Base-by-base conservation (phyloP, 2,888 invertebrate genomes). In the Conchocele bisecta region DNA sequence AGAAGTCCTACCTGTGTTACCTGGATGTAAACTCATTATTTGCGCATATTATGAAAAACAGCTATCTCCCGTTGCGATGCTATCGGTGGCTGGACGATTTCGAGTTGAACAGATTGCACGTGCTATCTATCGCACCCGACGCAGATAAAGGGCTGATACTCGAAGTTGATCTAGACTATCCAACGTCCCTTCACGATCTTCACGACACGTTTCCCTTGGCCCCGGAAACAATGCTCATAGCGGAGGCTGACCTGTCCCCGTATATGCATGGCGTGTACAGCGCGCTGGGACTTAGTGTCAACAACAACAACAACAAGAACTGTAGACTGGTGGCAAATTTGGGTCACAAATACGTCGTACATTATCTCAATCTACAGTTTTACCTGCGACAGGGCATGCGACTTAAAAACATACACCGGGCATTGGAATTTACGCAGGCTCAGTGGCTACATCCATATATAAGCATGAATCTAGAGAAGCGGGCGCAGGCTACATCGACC, bases 301-400 rank as follows among this genome's bases (percentile, higher is more conserved):
- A 46, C 24, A 15, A 15, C 1, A n/a, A 6, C 1, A 6, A 15
- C 20, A 31, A 20, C 26, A 29, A 44, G 15, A 35, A 48, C 3
- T 59, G 59, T 59, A 26, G 46, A 13, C 46, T 50, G 9, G n/a
- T 59, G 24, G 26, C 17, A 13, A 50, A 59, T 28, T 48, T 48
- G 39, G 3, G 6, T 2, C 35, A 33, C 9, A 24, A 24, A 24
- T 59, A 59, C 37, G 44, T 41, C 11, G 13, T 35, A 9, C 54
- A 54, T 39, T 54, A 54, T 22, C 26, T 28, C 15, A 24, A 22
- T 15, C 28, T 54, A 15, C 54, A 54, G 54, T 54, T 37, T 54
- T 54, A 54, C 54, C n/a, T 39, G 11, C 22, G 26, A 7, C 20
- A 54, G 4, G 37, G 54, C 1, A 28, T 54, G 33, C 3, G 5